Evolutionary conservation across 1,140 invertebrate species (phyloP).

Genomic region (Zaprionus gabonicus): DNA sequence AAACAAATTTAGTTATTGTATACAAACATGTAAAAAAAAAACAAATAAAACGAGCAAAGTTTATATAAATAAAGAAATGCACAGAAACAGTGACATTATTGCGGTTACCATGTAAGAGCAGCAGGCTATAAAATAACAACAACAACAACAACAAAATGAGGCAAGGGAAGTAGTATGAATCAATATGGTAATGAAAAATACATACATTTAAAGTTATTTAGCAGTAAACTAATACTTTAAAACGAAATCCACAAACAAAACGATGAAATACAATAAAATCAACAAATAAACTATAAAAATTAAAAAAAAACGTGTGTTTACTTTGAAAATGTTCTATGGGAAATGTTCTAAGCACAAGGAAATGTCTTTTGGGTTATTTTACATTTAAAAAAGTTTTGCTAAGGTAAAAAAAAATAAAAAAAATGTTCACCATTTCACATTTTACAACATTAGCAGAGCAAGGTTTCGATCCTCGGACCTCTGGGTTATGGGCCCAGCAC

Average conservation of each 20-base stretch:
- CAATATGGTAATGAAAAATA: constrained; percentile 66
- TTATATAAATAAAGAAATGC: constrained; percentile 48
- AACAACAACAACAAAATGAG: constrained; percentile 39
- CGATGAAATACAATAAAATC: constrained; percentile 81
- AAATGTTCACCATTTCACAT: not conserved
- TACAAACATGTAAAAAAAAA: constrained; percentile 65
- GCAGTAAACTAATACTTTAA: constrained; percentile 71
- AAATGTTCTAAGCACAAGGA: too few species aligned
- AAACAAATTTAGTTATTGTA: constrained; percentile 81
- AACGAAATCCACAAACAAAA: constrained; percentile 67
- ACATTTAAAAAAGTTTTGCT: not conserved
- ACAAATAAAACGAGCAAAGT: constrained; percentile 60
- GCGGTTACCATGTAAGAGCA: constrained; percentile 44
- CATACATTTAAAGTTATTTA: constrained; percentile 81
- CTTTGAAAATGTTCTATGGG: not conserved
- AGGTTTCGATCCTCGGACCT: constrained; percentile 98
- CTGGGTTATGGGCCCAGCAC: constrained; percentile 99
- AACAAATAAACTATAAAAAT: constrained; percentile 23
- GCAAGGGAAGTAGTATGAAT: constrained; percentile 42
- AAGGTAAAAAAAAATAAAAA: not conserved
- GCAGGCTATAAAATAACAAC: constrained; percentile 42
- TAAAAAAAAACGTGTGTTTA: not conserved
- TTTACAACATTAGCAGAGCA: constrained; percentile 90
- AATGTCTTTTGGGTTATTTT: too few species aligned
- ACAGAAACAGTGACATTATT: constrained; percentile 44